Evolutionary conservation across 2,888 invertebrate genomes (phyloP).

Genomic region (Uropetala carovei): DNA sequence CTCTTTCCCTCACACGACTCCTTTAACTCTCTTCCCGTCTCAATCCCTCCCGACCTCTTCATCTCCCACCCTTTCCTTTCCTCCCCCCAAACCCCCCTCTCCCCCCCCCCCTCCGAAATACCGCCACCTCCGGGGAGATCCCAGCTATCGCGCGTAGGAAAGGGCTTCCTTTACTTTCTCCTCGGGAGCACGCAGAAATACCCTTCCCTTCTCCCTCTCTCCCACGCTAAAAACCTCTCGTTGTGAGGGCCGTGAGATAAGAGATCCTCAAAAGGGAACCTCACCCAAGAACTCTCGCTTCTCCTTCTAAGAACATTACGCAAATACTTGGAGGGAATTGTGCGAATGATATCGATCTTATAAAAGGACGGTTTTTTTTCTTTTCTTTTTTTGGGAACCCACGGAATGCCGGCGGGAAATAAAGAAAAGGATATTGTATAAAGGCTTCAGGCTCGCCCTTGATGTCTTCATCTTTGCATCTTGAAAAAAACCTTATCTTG

Average conservation of each 20-base stretch:
- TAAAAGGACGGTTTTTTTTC: not conserved
- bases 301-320: constrained; percentile 6
- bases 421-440: too few relatives aligned
- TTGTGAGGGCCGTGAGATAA: not conserved
- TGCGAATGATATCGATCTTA: constrained; percentile 45
- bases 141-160: not conserved
- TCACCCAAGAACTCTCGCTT: not conserved
- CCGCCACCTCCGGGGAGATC: not conserved
- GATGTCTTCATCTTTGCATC: too few relatives aligned
- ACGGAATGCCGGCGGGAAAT: not conserved
- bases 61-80: not conserved
- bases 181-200: not conserved
- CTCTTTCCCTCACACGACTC: not conserved
- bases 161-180: constrained; percentile 37
- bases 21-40: not conserved
- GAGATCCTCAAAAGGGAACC: constrained; percentile 26
- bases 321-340: constrained; percentile 37
- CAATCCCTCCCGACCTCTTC: not conserved
- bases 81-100: too few relatives aligned
- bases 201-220: not conserved
- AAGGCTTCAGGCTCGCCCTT: not conserved
- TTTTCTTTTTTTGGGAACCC: not conserved
- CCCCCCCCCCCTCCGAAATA: not conserved
- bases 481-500: too few relatives aligned
- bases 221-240: not conserved